These are phyloP conservation scores for Drosophila melanosoma DNA, from an alignment of 2,888 invertebrate species.

Conservation along the genomic window DNA sequence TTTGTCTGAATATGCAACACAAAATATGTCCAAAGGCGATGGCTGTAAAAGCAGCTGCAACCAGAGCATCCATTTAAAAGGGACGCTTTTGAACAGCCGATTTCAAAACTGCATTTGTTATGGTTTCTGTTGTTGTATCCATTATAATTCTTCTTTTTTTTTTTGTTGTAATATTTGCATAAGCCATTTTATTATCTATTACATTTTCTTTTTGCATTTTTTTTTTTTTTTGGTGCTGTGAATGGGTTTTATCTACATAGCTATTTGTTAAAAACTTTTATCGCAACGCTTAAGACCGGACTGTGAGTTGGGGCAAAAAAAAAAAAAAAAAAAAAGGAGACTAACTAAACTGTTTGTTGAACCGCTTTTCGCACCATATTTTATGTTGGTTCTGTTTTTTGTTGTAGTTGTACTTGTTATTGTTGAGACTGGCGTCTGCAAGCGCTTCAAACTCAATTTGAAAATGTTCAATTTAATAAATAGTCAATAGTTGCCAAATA, in stretches of 20 bases:
- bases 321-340: conserved; percentile 32
- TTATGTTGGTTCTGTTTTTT: conserved; percentile 18
- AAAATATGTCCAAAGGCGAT: conserved; percentile 39
- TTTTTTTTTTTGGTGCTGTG: conserved; percentile 10
- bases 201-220: conserved; percentile 10
- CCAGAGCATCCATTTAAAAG: not conserved
- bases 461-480: conserved; percentile 35
- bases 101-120: conserved; percentile 19
- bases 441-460: conserved; percentile 50
- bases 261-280: conserved; percentile 81
- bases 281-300: conserved; percentile 67
- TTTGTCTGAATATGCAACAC: not conserved
- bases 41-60: conserved; percentile 31
- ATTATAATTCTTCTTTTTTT: not conserved
- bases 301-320: conserved; percentile 28
- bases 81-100: conserved; percentile 18
- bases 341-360: conserved; percentile 64
- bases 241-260: conserved; percentile 66
- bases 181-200: conserved; percentile 75
- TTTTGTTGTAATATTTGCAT: conserved; percentile 64
- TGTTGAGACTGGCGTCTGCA: conserved; percentile 13
- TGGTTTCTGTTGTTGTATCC: conserved; percentile 15
- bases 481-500: conserved; percentile 22
- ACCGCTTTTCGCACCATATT: conserved; percentile 67
- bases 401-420: conserved; percentile 2